A percentile compares a stretch with the other conserved stretches of the same genome.
Conservation (phyloP, 2,888 invertebrate genomes). For the Noctua fimbriata region DNA sequence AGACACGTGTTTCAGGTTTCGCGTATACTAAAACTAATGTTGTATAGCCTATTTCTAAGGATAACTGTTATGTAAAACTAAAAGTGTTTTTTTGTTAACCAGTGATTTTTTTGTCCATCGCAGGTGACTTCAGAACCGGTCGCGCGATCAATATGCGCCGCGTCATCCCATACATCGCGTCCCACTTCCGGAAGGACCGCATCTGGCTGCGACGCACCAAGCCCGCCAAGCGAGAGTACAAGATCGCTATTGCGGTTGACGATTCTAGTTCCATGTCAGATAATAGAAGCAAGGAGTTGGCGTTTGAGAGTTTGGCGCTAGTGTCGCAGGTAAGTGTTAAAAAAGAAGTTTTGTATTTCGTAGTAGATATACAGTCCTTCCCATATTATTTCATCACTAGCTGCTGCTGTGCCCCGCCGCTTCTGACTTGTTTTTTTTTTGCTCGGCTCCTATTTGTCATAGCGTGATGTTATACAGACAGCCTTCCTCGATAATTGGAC, state of each 20-base stretch:
- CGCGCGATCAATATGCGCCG: constrained; percentile 99
- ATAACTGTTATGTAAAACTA: too few relatives aligned
- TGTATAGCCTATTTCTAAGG: too few relatives aligned
- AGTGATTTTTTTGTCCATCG: not conserved
- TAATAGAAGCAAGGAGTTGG: constrained; percentile 96
- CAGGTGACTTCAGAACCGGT: constrained; percentile 99
- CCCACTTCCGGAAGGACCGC: constrained; percentile 99
- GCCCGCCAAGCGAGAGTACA: constrained; percentile 98
- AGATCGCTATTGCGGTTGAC: constrained; percentile 98
- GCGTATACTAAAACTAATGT: too few relatives aligned
- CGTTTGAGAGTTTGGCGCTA: constrained; percentile 98
- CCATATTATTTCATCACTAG: too few relatives aligned
- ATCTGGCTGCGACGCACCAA: constrained; percentile 99
- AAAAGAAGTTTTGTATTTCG: not conserved
- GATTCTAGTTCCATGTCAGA: constrained; percentile 98
- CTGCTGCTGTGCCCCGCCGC: too few relatives aligned
- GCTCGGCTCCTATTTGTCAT: too few relatives aligned
- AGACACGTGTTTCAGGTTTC: too few relatives aligned
- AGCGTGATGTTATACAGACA: too few relatives aligned
- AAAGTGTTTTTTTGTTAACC: not conserved
- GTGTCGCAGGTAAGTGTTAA: constrained; percentile 92
- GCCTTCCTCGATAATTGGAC: too few relatives aligned
- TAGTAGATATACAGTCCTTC: too few relatives aligned
- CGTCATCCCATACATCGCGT: constrained; percentile 99
- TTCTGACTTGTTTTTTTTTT: too few relatives aligned